Evolutionary conservation across 2,888 invertebrate species (phyloP), one percentile per base, ranked within the genome.

Genomic region (Philaethria dido): DNA sequence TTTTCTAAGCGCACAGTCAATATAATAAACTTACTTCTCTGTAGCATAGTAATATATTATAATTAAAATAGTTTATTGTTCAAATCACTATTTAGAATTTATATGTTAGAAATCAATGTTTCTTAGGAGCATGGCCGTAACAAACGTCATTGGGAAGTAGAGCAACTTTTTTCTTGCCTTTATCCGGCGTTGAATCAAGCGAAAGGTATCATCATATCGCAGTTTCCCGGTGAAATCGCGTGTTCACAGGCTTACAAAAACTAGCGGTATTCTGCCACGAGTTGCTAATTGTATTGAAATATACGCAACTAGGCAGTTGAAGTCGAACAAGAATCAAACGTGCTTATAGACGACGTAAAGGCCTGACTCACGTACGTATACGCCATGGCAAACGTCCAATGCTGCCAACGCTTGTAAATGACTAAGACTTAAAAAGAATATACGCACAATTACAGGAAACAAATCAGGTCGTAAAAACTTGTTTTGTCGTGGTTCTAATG

Each of bases 141-240:
- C 87, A 88, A 89, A 89, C 88, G 87, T 89, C 88, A 90, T 85
- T 88, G 88, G 83, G 86, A 91, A 89, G 86, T 89, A 76, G 89
- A 80, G 83, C 90, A 85, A 78, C 75, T 64, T 85, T 88, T 88
- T 86, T 87, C 86, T 64, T 69, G 62, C 55, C 62, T 66, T 81
- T 85, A 87, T 87, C 85, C 83, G 77, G 79, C 83, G 83, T 84
- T 81, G 84, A 83, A 87, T 86, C 84, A 84, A 92, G 89, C 89
- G 89, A 89, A 91, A 91, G 88, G 91, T 87, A 88, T 86, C 86
- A 86, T 82, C 85, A 80, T 80, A 80, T 77, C 76, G 75, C 73
- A 73, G 84, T 84, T 87, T 87, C 87, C 85, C 83, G 86, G 91
- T 86, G 91, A 91, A 90, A 91, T 89, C 89, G 84, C 87, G 83